Evolutionary conservation across 30 jellyfish, hydroid and myxozoan species (phyloP).

Genomic region (Cassiopea xamachana): DNA sequence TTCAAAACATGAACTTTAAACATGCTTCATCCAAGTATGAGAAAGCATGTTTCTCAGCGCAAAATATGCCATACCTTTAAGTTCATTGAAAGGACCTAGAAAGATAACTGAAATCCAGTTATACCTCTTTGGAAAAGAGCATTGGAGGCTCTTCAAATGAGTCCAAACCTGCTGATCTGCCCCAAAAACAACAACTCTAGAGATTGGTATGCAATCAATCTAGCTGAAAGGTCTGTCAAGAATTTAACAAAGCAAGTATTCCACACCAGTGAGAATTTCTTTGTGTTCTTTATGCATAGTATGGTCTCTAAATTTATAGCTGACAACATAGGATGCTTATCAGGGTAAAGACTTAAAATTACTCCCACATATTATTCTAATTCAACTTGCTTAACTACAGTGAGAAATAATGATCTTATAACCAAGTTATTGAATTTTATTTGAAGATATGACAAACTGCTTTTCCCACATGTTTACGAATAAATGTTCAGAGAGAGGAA

Average conservation of each 20-base stretch:
- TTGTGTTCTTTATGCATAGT: background rate
- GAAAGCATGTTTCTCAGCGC: conserved; percentile 41
- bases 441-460: no score
- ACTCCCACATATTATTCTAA: background rate
- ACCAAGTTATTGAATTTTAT: background rate
- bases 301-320: background rate
- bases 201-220: conserved; percentile 39
- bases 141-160: conserved; percentile 21
- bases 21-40: conserved; percentile 56
- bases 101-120: conserved; percentile 39
- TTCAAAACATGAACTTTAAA: no score
- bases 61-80: conserved; percentile 40
- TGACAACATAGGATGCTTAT: background rate
- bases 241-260: conserved; percentile 19
- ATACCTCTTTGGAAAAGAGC: conserved; percentile 18
- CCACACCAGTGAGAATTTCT: background rate
- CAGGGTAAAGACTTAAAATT: background rate
- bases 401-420: no score
- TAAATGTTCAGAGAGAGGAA: background rate
- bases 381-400: background rate
- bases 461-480: background rate
- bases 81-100: conserved; percentile 54
- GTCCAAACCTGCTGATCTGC: conserved; percentile 67
- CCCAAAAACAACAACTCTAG: conserved; percentile 38
- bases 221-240: conserved; percentile 41